A percentile compares a stretch with the other conserved stretches of the same genome.
These are phyloP conservation scores for Panagrolaimus sp. DNA, from an alignment of 1,140 invertebrate species.

Conservation along the genomic window DNA sequence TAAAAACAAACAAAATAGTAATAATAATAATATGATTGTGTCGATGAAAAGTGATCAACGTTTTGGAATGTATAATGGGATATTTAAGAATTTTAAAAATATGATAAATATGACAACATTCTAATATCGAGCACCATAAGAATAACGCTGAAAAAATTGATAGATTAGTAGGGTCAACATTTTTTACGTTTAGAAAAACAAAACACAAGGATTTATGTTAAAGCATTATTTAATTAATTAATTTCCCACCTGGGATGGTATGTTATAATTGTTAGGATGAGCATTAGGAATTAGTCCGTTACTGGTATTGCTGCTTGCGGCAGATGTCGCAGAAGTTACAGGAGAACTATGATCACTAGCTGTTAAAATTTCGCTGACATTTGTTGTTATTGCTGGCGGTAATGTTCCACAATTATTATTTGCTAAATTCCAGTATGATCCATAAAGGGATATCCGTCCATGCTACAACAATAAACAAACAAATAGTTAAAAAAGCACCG, in stretches of 20 bases:
- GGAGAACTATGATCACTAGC: slow-evolving; percentile 1
- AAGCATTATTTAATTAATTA: too few species aligned
- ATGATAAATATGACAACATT: not conserved
- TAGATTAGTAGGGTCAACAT: too few species aligned
- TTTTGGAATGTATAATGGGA: too few species aligned
- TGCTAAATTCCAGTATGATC: slow-evolving; percentile 52
- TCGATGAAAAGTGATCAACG: too few species aligned
- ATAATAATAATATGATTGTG: too few species aligned
- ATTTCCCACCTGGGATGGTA: not conserved
- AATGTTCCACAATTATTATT: not conserved
- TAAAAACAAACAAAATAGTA: too few species aligned
- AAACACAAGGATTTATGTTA: not conserved
- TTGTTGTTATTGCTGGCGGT: not conserved
- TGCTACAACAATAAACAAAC: slow-evolving; percentile 24
- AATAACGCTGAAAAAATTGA: slow-evolving; percentile 11
- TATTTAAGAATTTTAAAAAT: too few species aligned
- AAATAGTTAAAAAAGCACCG: slow-evolving; percentile 12
- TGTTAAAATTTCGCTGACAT: not conserved
- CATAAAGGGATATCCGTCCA: slow-evolving; percentile 50
- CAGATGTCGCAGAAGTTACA: slow-evolving; percentile 6
- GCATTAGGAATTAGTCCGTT: slow-evolving; percentile 1
- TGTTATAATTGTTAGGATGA: slow-evolving; percentile 5
- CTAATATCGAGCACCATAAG: slow-evolving; percentile 9
- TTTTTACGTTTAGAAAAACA: not conserved
- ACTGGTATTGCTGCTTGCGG: slow-evolving; percentile 8